Base-by-base conservation (phyloP, 2,888 invertebrate genomes). In the Trissonchulus latispiculum region DNA sequence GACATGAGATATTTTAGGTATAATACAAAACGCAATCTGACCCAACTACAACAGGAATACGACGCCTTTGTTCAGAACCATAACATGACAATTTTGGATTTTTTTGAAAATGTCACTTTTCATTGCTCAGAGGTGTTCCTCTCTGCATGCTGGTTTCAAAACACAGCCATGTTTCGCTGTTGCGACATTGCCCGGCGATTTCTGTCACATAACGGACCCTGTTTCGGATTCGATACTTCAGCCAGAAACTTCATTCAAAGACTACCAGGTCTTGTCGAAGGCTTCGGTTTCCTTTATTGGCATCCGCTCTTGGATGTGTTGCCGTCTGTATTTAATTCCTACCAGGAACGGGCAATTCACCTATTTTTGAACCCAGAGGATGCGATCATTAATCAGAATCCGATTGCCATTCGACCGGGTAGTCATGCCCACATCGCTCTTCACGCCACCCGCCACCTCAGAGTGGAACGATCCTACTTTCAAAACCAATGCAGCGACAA, bases 221-320 rank as follows among this genome's bases (percentile, higher is more conserved):
- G 69, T 33, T 68, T 68, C 36, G 29, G 8, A n/a, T 68, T 68
- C 36, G 69, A 68, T 3, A n/a, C 36, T 3, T 8, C 8, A 15
- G 31, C 28, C 8, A 31, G 66, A 64, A 36, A 32, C 2, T 68
- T 68, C n/a, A 3, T 8, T 8, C 69, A 68, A 33, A 68, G 36
- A 36, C n/a, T 68, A 31, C 69, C 69, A 8, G 69, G 69, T 35
- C 71, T 61, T 31, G 71, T 70, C 2, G 71, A 61, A 28, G 71
- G 71, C 18, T 61, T 70, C 59, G 71, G 71, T 2, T 70, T 70
- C 28, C 2, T 70, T 2, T 36, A 48, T 29, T 29, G 36, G 37
- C 61, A 70, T 31, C 71, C 71, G 18, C 28, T 32, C 61, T 59
- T 29, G 31, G 59, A 70, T n/a, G n/a, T 70, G 31, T 2, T 59